Base-by-base conservation (phyloP, 2,113 vertebrate species). In the Pontoporia blainvillei region DNA sequence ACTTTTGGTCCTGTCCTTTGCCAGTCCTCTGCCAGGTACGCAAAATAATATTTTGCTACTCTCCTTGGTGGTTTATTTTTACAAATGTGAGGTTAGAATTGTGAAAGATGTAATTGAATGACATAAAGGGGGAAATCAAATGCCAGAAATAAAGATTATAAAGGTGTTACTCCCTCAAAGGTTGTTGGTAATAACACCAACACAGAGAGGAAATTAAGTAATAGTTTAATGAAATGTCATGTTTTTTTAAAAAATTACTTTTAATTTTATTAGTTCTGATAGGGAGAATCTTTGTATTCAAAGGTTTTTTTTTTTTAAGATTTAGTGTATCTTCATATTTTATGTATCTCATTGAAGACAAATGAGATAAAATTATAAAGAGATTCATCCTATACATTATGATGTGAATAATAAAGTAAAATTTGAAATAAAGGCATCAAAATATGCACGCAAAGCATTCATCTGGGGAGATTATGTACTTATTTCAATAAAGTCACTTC, bases 401-500 rank as follows among this genome's bases (percentile, higher is more conserved):
- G 41, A 67, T 31, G 14, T 86, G 78, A 86, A 6, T 91, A 72
- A 61, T 91, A 86, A 96, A 94, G 46, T 76, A 94, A 92, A 96
- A 92, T 93, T 87, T 94, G 71, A 91, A 91, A 83, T 81, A 79
- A 95, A 79, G 64, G 41, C 95, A 73, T 96, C 78, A 94, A 90
- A 96, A 95, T 94, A 92, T 93, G 57, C 29, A 52, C 61, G 78
- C 49, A 66, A 81, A 93, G 1, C 52, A 84, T 95, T 97, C 62
- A 91, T 78, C 62, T 95, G 69, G 61, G 67, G 27, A 89, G 49
- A 67, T 85, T 71, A 59, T 75, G 21, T 78, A 29, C 67, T 91
- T 91, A 84, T 91, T 96, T 95, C 83, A 90, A 96, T 96, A 93
- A 97, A 95, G 41, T 85, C 49, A 73, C 12, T 89, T 84, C 73